Evolutionary conservation across 2,113 vertebrate species (phyloP), one percentile per base, ranked within the genome.

Genomic region (Calyptomena viridis): DNA sequence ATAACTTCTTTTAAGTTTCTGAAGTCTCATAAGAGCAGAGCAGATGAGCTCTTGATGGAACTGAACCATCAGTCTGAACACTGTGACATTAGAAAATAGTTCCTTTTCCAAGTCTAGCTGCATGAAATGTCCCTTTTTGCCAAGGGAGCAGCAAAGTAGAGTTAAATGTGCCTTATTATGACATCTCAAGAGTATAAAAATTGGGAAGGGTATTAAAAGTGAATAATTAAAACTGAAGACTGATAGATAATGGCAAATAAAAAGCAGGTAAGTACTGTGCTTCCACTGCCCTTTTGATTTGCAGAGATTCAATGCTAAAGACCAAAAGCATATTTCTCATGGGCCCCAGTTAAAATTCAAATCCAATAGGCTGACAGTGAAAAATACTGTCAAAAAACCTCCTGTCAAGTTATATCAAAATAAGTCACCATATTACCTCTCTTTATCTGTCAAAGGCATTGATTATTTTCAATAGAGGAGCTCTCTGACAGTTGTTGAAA

Each of bases 401-500:
- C 44, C 97, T 97, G 97, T 97, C 97, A 97, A 67, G 76, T 75
- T 93, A 76, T 85, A 96, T 96, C 97, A 97, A 84, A 96, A 96
- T 92, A 92, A 95, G 92, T 91, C 69, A 44, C 55, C 33, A 4
- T 95, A 68, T 93, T 92, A 80, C 93, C 58, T 95, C 87, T 96
- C 93, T 94, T 94, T 95, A 84, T 89, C 97, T 96, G 96, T 97
- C 96, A 97, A 94, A 97, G 83, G 4, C 94, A 97, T 98, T 96
- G 97, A 98, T 98, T 97, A 96, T 96, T 97, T 98, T 97, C 97
- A 96, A 90, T 97, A 87, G 96, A 94, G 88, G 87, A 97, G 89
- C 63, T 85, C 63, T 89, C 90, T 93, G 97, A 97, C 96, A 97
- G 97, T 87, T 94, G 93, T 72, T 94, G 81, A 96, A 96, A 97